Percentiles rank a stretch among this genome's conserved stretches.
Conservation (phyloP, 2,113 vertebrate species). For the Thermophis baileyi region DNA sequence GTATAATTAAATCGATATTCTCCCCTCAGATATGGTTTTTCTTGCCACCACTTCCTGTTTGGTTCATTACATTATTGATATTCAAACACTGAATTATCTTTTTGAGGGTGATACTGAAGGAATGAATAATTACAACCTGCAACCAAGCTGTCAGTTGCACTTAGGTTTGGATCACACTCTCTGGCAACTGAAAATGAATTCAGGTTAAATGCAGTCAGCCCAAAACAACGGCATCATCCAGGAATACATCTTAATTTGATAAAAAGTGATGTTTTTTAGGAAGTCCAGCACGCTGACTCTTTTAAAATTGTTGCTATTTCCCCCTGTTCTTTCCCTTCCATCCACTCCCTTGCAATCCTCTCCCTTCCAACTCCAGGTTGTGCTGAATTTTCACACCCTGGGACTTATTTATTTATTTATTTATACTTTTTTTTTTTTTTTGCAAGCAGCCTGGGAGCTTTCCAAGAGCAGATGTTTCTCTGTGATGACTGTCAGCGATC, state of each 20-base stretch:
- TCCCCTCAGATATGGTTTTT: background rate
- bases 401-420: conserved; percentile 78
- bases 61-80: conserved; percentile 1
- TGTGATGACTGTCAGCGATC: conserved; percentile 86
- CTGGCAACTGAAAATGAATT: background rate
- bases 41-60: conserved; percentile 2
- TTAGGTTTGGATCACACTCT: background rate
- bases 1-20: background rate
- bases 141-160: conserved; percentile 6
- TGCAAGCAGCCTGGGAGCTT: conserved; percentile 70
- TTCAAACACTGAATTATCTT: background rate
- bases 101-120: background rate
- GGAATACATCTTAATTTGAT: conserved; percentile 51
- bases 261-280: conserved; percentile 45
- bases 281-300: conserved; percentile 34
- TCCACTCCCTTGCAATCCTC: background rate
- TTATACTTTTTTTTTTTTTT: conserved; percentile 71
- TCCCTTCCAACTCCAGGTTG: conserved; percentile 40
- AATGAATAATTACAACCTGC: background rate
- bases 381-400: conserved; percentile 81
- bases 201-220: background rate
- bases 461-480: conserved; percentile 85
- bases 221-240: conserved; percentile 24
- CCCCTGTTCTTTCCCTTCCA: background rate
- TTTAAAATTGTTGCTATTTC: background rate